A percentile compares a stretch with the other conserved stretches of the same genome.
Evolutionary conservation across 1,140 invertebrate species (phyloP).

Genomic region (Zaprionus taronus): DNA sequence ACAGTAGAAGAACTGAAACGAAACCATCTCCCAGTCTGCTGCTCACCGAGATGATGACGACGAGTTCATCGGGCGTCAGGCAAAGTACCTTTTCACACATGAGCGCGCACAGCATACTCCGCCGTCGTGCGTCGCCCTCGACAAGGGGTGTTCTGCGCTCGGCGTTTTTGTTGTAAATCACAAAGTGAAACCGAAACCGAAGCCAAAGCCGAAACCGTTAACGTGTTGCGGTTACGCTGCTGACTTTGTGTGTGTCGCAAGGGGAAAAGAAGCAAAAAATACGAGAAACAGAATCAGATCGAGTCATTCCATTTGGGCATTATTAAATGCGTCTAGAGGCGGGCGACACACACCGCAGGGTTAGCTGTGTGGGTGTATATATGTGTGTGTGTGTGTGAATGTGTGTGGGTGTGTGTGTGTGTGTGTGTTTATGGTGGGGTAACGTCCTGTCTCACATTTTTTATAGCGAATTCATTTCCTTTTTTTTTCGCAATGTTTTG

Average conservation of each 20-base stretch:
- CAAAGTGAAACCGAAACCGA: conserved; percentile 80
- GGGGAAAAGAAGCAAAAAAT: conserved; percentile 26
- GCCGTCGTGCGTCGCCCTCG: background rate
- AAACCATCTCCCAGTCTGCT: background rate
- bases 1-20: conserved; percentile 47
- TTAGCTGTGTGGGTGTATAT: conserved; percentile 11
- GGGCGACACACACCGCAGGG: conserved; percentile 3
- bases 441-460: conserved; percentile 70
- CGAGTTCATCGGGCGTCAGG: conserved; percentile 18
- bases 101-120: conserved; percentile 57
- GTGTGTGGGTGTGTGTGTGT: conserved; percentile 21
- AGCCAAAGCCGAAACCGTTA: conserved; percentile 82
- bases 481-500: conserved; percentile 64
- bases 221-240: conserved; percentile 82
- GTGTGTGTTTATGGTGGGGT: conserved; percentile 35
- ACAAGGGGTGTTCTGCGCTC: conserved; percentile 3
- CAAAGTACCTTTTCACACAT: conserved; percentile 84
- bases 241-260: conserved; percentile 61
- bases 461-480: conserved; percentile 65
- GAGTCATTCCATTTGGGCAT: conserved; percentile 82
- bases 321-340: conserved; percentile 71
- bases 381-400: conserved; percentile 3
- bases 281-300: conserved; percentile 28
- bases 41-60: background rate
- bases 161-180: conserved; percentile 70